Base-by-base conservation (phyloP, 64 coral and sea anemone genomes). In the Platygyra sinensis region DNA sequence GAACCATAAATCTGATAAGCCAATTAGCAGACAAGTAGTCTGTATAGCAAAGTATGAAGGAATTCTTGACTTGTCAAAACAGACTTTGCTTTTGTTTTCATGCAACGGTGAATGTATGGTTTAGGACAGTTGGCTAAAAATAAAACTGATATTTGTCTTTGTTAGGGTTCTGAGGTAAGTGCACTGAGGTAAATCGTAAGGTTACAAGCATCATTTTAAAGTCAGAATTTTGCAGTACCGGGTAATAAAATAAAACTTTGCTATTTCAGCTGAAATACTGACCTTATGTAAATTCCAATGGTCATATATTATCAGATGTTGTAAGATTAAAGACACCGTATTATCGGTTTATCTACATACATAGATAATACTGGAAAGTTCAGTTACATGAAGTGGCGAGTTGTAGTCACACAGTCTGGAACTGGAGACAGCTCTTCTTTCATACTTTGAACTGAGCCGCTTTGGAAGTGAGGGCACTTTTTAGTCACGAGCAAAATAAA, bases 1-100 rank as follows among this genome's bases (percentile, higher is more conserved):
- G 60, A 82, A 60, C 31, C 80, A 6, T 19, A 65, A 65, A 82
- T 65, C 81, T 85, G 81, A 85, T 85, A 46, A 85, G 65, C 62
- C 63, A 36, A 69, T 85, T 24, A 46, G 16, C 19, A 85, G 28
- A 69, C 14, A 64, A 85, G 81, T 69, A 71, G 62, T 25, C 61
- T 85, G 63, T 85, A 65, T 28, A 20, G 30, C 18, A 83, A 20
- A 81, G 62, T 28, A 61, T 36, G 12, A 85, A 85, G 32, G 36
- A 69, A 85, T 85, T 71, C 81, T 85, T 71, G 33, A 85, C 62
- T 85, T 29, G 63, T 85, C 81, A 71, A 85, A 71, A 63, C 19
- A 85, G 62, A 71, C 81, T 85, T 85, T 15, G 50, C 33, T 71
- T 71, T 11, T 69, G 63, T 85, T 85, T 85, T 50, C 36, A 71